Conservation (phyloP, 1,140 invertebrate species). For the Campoletis sonorensis region DNA sequence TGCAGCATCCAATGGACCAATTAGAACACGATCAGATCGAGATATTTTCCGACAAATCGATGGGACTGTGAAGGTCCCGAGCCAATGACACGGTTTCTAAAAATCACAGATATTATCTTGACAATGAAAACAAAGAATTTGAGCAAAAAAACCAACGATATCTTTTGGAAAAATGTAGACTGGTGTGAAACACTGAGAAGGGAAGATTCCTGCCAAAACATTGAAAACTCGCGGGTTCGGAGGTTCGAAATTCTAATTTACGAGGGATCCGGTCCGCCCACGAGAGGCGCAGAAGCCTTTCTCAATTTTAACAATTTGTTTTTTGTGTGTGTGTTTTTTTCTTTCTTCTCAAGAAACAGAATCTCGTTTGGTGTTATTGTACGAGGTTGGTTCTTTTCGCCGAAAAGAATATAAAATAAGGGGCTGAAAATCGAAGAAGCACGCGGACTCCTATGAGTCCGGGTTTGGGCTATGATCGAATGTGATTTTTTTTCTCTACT, state of each 20-base stretch:
- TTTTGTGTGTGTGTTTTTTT: too few relatives aligned
- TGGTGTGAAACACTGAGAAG: background rate
- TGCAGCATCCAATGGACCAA: too few relatives aligned
- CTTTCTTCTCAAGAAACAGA: conserved; percentile 2
- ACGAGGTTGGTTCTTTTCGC: conserved; percentile 15
- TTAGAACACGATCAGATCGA: too few relatives aligned
- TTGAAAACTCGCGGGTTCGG: conserved; percentile 69
- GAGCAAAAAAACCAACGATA: background rate
- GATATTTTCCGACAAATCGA: too few relatives aligned
- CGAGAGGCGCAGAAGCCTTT: conserved; percentile 54
- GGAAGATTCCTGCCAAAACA: conserved; percentile 63
- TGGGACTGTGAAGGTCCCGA: too few relatives aligned
- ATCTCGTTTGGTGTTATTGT: conserved; percentile 35
- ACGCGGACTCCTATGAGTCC: background rate
- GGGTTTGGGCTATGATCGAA: conserved; percentile 13
- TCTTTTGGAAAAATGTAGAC: background rate
- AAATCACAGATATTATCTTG: background rate
- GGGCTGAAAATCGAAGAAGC: conserved; percentile 8
- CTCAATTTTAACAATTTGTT: too few relatives aligned
- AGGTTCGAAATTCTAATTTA: conserved; percentile 63
- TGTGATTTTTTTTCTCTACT: background rate
- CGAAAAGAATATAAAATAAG: conserved; percentile 24
- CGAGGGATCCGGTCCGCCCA: conserved; percentile 68
- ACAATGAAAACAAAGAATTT: background rate
- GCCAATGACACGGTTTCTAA: too few relatives aligned